These are phyloP conservation scores for Zaprionus camerounensis DNA, from an alignment of 1,140 invertebrate species.

Conservation along the genomic window DNA sequence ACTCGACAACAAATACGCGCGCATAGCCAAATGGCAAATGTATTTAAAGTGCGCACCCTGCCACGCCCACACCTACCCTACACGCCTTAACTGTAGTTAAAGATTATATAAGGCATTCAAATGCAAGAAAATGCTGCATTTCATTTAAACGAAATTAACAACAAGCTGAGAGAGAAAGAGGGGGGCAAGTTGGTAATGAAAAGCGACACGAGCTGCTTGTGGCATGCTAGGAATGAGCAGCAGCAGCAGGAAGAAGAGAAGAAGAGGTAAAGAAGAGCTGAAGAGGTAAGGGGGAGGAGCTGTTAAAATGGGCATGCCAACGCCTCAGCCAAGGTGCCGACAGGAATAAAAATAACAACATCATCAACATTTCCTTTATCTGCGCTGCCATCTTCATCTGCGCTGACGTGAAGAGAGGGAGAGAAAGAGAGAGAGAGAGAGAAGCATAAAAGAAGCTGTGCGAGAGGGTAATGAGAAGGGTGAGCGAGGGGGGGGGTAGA, in stretches of 20 bases:
- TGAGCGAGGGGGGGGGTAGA: slow-evolving; percentile 1
- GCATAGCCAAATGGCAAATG: slow-evolving; percentile 42
- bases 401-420: slow-evolving; percentile 34
- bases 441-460: neutral
- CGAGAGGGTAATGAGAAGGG: neutral
- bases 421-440: neutral
- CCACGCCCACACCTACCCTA: too few relatives aligned
- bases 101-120: slow-evolving; percentile 6
- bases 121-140: slow-evolving; percentile 31
- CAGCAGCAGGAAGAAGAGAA: slow-evolving; percentile 3
- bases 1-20: slow-evolving; percentile 57
- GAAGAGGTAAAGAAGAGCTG: neutral
- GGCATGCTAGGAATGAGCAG: slow-evolving; percentile 74
- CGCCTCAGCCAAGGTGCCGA: slow-evolving; percentile 52
- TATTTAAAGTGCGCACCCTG: slow-evolving; percentile 29
- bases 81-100: neutral
- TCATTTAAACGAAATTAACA: slow-evolving; percentile 73
- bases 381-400: slow-evolving; percentile 32
- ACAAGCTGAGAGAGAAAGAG: too few relatives aligned
- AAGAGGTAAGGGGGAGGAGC: neutral
- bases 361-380: slow-evolving; percentile 32
- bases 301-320: slow-evolving; percentile 44
- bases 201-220: slow-evolving; percentile 75
- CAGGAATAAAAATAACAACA: slow-evolving; percentile 45
- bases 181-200: slow-evolving; percentile 19